Base-by-base conservation (phyloP, 1,140 invertebrate genomes). In the Aleiodes sp. region DNA sequence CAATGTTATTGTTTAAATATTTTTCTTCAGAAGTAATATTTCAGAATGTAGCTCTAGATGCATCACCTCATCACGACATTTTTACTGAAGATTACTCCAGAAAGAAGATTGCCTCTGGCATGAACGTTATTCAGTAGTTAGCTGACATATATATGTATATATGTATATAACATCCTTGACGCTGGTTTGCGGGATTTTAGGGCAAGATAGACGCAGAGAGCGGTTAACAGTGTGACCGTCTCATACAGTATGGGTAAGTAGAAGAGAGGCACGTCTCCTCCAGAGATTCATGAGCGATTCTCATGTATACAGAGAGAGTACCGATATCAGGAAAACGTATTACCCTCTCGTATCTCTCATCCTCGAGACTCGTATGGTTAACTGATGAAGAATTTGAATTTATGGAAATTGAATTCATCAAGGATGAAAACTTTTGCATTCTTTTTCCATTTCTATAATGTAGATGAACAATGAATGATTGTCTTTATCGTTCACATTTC, bases 151-250 rank as follows among this genome's bases (percentile, higher is more conserved):
- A 43, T 43, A 16, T n/a, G n/a, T n/a, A n/a, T n/a, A n/a, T n/a
- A n/a, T n/a, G n/a, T n/a, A n/a, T n/a, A n/a, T n/a, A n/a, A n/a
- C 39, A 43, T 16, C 39, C 39, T 16, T 43, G 39, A 43, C 39
- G 2, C 7, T 43, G 8, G 10, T 9, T 16, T 43, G 39, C 1
- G 14, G 39, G n/a, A 43, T 43, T 43, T 16, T 43, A 43, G 39
- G 39, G 19, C 39, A 43, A 43, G 39, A 43, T 43, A 43, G 39
- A 43, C 12, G 39, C 39, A 43, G 39, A 43, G 19, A 16, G 39
- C 39, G 39, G n/a, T 43, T 43, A 43, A 43, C n/a, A 16, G 39
- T 43, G 39, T 43, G 39, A 43, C 39, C 39, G 39, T 43, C 39
- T 43, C 39, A 16, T 16, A 43, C n/a, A n/a, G n/a, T n/a, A n/a